Conservation (phyloP, 2,888 invertebrate species). For the Hartigia nigra region DNA sequence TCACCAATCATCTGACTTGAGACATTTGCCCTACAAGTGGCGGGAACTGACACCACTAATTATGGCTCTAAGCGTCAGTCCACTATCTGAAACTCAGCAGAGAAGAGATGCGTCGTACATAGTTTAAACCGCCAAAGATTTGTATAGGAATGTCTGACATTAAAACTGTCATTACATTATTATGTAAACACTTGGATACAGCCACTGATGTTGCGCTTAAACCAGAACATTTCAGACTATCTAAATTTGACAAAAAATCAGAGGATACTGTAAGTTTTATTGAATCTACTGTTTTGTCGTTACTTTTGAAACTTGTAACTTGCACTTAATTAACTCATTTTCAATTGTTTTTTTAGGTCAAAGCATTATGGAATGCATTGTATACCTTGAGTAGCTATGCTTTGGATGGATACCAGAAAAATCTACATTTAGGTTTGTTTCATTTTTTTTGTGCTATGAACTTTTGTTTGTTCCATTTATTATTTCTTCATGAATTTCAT, state of each 20-base stretch:
- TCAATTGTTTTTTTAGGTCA: slow-evolving; percentile 29
- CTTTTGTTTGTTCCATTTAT: background rate
- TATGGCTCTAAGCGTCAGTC: too few relatives aligned
- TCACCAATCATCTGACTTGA: too few relatives aligned
- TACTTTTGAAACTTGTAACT: slow-evolving; percentile 27
- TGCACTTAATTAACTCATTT: background rate
- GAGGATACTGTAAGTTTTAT: slow-evolving; percentile 54
- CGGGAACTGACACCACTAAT: too few relatives aligned
- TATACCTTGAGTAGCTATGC: slow-evolving; percentile 40
- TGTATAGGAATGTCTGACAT: slow-evolving; percentile 50
- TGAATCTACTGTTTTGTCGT: slow-evolving; percentile 11
- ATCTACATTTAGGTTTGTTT: slow-evolving; percentile 28
- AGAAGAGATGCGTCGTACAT: too few relatives aligned
- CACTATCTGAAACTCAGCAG: too few relatives aligned
- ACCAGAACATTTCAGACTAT: slow-evolving; percentile 59
- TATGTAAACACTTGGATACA: slow-evolving; percentile 59
- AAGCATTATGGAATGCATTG: slow-evolving; percentile 51
- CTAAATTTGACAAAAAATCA: slow-evolving; percentile 55
- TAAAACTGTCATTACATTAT: slow-evolving; percentile 54
- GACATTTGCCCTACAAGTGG: too few relatives aligned
- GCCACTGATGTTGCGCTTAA: slow-evolving; percentile 50
- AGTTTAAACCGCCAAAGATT: too few relatives aligned
- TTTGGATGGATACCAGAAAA: slow-evolving; percentile 29
- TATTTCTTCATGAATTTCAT: background rate
- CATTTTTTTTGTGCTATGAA: background rate